phyloP scores from a whole-genome alignment of 2,113 vertebrate genomes.

The Leucopsar rothschildi region DNA sequence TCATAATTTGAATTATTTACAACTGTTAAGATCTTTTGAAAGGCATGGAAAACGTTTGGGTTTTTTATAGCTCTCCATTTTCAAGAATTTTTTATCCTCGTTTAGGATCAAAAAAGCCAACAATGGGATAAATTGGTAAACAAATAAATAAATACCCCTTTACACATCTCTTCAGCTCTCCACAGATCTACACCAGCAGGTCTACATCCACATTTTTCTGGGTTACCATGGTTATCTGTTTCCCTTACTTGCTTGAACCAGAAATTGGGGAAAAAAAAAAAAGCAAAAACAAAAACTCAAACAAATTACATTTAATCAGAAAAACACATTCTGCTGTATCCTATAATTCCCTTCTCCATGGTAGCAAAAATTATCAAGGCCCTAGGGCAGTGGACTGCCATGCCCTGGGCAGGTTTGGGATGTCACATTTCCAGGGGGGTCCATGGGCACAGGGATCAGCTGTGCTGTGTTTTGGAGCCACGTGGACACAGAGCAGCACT shows the following conservation, averaged over 20 bases:
- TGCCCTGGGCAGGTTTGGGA: background rate
- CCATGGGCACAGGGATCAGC: background rate
- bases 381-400: background rate
- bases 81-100: background rate
- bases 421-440: background rate
- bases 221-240: constrained; percentile 8
- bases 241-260: background rate
- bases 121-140: background rate
- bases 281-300: too few relatives aligned
- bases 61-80: background rate
- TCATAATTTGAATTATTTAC: background rate
- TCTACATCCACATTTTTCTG: background rate
- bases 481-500: background rate
- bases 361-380: background rate
- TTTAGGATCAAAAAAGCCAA: background rate
- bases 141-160: background rate
- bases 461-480: background rate
- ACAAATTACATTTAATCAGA: background rate
- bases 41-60: background rate
- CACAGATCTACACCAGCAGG: background rate
- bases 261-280: background rate
- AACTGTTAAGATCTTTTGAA: background rate
- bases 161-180: background rate
- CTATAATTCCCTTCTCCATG: background rate
- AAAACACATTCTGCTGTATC: background rate